Evolutionary conservation across 1,140 invertebrate genomes (phyloP).

Genomic region (Drosophila nigrodunni): DNA sequence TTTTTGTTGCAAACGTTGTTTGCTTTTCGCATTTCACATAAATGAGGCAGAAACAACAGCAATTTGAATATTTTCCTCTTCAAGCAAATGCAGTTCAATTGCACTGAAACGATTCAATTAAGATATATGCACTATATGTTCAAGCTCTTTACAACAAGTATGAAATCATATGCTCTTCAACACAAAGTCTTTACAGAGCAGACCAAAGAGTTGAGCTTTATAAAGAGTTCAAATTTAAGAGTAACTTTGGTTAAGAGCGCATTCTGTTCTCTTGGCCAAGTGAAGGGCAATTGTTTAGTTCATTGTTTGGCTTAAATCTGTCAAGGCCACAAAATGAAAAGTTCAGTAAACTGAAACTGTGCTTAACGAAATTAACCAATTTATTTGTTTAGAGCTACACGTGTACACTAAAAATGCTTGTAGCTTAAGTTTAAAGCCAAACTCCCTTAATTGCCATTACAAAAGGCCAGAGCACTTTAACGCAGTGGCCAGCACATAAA

Average conservation of each 20-base stretch:
- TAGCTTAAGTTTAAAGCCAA: conserved; percentile 4
- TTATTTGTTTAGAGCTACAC: no score
- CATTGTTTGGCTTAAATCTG: neutral
- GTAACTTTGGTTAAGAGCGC: neutral
- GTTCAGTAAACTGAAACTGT: neutral
- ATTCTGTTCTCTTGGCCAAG: neutral
- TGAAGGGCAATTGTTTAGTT: conserved; percentile 10
- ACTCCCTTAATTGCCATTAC: conserved; percentile 33
- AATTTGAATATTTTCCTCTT: conserved; percentile 26
- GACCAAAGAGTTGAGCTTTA: neutral
- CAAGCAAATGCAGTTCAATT: neutral
- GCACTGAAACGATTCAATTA: neutral
- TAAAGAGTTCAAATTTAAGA: neutral
- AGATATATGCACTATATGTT: neutral
- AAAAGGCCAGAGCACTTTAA: conserved; percentile 40
- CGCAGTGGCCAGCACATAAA: conserved; percentile 56
- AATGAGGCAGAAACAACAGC: conserved; percentile 37
- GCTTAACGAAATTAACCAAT: neutral
- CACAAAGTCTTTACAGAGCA: no score
- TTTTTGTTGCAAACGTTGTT: conserved; percentile 45
- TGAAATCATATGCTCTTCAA: no score
- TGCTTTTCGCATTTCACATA: conserved; percentile 42
- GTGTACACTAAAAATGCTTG: neutral
- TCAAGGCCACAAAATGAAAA: conserved; percentile 17
- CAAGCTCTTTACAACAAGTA: no score